These are phyloP conservation scores for Phycodurus eques DNA, from an alignment of 2,113 vertebrate genomes.

Conservation along the genomic window DNA sequence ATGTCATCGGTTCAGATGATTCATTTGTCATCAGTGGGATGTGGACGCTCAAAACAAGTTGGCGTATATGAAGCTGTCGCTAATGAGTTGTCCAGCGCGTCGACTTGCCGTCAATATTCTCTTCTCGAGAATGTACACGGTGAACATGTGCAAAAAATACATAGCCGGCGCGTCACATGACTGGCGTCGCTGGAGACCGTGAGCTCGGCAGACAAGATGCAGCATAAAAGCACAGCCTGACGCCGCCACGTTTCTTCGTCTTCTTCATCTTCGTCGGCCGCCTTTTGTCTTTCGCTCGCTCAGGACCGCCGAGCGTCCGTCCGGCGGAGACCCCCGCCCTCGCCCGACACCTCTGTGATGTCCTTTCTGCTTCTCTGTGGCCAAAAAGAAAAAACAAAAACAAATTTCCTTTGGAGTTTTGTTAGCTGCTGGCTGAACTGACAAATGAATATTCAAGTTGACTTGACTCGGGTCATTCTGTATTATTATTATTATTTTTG, in stretches of 20 bases:
- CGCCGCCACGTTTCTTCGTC: slow-evolving; percentile 58
- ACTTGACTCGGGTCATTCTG: background rate
- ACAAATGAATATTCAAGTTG: background rate
- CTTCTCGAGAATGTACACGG: no score
- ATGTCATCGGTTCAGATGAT: no score
- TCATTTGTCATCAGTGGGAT: no score
- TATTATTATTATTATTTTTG: no score
- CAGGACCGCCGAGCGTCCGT: background rate
- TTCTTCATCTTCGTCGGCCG: background rate
- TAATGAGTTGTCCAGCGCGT: no score
- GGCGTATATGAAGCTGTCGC: no score
- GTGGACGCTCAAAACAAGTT: no score
- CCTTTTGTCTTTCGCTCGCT: slow-evolving; percentile 27
- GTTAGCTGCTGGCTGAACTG: background rate
- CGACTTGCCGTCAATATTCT: background rate
- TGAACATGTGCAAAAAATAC: no score
- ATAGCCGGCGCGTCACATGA: no score
- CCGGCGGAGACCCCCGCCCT: background rate
- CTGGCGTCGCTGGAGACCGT: slow-evolving; percentile 39
- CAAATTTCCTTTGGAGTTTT: background rate
- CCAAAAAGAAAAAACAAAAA: background rate
- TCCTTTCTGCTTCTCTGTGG: background rate
- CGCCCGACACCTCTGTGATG: background rate
- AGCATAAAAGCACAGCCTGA: slow-evolving; percentile 70
- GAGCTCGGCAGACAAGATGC: slow-evolving; percentile 36